These are phyloP conservation scores for Melipona beecheii DNA, from an alignment of 2,888 invertebrate genomes.

Conservation along the genomic window DNA sequence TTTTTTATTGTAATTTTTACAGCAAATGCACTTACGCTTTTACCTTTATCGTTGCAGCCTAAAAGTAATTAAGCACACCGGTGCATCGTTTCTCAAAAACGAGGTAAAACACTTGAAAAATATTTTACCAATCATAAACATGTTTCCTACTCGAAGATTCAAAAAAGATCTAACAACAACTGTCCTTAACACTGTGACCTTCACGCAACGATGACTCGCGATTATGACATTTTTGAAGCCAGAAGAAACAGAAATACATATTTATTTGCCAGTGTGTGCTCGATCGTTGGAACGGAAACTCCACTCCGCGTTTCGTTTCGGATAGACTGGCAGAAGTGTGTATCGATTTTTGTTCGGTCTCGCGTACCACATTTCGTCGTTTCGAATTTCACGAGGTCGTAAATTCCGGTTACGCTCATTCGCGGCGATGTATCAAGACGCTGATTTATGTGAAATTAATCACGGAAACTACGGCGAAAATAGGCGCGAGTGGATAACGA, in stretches of 20 bases:
- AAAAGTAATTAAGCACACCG: too few species aligned
- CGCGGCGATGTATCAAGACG: neutral
- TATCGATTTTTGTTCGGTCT: neutral
- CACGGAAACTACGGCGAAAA: neutral
- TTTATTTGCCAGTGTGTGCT: neutral
- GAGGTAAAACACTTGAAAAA: too few species aligned
- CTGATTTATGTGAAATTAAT: slow-evolving; percentile 5
- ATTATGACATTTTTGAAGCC: neutral
- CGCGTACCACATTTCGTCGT: neutral
- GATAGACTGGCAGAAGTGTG: neutral
- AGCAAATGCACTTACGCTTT: too few species aligned
- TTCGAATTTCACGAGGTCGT: slow-evolving; percentile 2
- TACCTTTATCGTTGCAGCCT: too few species aligned
- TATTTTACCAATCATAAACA: too few species aligned
- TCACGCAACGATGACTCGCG: too few species aligned
- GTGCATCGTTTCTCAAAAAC: too few species aligned
- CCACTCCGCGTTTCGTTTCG: neutral
- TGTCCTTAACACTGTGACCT: too few species aligned
- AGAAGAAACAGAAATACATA: neutral
- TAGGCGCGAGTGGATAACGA: neutral
- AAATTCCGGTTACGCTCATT: neutral
- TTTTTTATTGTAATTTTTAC: too few species aligned
- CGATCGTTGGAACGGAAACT: neutral
- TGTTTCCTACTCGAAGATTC: too few species aligned
- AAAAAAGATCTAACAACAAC: too few species aligned